Percentiles rank a stretch among this genome's conserved stretches.
Evolutionary conservation across 92 coral and sea anemone species (phyloP).

Genomic region (Porites cylindrica): DNA sequence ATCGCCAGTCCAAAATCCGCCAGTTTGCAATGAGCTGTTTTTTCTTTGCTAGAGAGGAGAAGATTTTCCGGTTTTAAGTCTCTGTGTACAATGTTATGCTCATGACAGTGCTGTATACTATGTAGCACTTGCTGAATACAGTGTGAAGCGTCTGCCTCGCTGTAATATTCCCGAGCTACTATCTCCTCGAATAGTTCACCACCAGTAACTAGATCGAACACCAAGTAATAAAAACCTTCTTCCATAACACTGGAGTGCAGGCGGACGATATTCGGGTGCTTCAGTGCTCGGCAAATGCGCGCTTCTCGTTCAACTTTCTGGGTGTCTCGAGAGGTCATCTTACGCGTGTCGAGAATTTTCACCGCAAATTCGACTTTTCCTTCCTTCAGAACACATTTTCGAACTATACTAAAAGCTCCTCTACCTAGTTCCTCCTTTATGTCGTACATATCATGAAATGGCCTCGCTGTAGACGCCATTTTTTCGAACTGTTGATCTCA

Average conservation of each 20-base stretch:
- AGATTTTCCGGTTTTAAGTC: conserved; percentile 99
- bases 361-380: conserved; percentile 89
- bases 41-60: conserved; percentile 91
- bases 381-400: conserved; percentile 75
- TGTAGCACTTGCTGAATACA: conserved; percentile 96
- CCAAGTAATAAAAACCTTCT: conserved; percentile 82
- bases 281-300: conserved; percentile 90
- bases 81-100: conserved; percentile 84
- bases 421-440: conserved; percentile 93
- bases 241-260: conserved; percentile 89
- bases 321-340: conserved; percentile 87
- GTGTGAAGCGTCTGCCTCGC: conserved; percentile 98
- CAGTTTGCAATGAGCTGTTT: conserved; percentile 89
- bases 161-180: conserved; percentile 97
- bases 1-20: conserved; percentile 99
- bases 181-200: conserved; percentile 99
- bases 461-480: conserved; percentile 49
- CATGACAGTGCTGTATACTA: conserved; percentile 95
- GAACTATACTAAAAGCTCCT: conserved; percentile 96
- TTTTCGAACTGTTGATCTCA: not conserved
- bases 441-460: conserved; percentile 85
- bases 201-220: conserved; percentile 97
- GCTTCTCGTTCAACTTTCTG: conserved; percentile 98
- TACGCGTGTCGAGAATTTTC: conserved; percentile 87
- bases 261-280: conserved; percentile 94